A percentile compares a stretch with the other conserved stretches of the same genome.
phyloP scores from a whole-genome alignment of 2,113 vertebrate genomes.

The Galemys pyrenaicus region DNA sequence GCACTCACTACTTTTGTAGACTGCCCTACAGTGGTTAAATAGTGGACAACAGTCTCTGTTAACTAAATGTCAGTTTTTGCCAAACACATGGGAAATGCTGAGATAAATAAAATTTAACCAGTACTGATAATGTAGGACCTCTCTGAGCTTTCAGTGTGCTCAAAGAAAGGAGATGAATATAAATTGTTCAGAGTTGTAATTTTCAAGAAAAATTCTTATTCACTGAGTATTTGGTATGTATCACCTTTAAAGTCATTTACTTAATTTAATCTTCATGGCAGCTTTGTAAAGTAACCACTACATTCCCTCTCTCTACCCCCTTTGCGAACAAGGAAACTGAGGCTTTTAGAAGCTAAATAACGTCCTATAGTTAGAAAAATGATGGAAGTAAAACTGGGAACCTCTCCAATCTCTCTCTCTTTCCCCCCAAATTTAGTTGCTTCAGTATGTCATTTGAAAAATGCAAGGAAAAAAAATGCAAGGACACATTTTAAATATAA shows the following conservation, averaged over 20 bases:
- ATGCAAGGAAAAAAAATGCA: no score
- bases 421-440: background rate
- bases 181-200: background rate
- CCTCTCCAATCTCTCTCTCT: background rate
- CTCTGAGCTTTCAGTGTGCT: background rate
- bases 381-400: background rate
- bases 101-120: background rate
- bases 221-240: background rate
- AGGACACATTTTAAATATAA: background rate
- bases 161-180: background rate
- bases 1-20: no score
- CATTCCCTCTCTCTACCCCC: background rate
- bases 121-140: background rate
- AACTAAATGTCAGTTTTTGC: background rate
- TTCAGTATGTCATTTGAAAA: background rate
- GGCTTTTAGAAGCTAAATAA: background rate
- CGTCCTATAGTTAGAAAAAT: background rate
- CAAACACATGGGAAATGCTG: background rate
- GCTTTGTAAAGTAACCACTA: background rate
- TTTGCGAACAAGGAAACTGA: background rate
- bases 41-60: background rate
- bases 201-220: slow-evolving; percentile 2
- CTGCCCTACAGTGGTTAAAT: background rate
- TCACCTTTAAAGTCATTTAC: background rate
- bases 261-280: background rate